These are phyloP conservation scores for Apodemia hepburni DNA, from an alignment of 2,888 invertebrate genomes.

Conservation along the genomic window DNA sequence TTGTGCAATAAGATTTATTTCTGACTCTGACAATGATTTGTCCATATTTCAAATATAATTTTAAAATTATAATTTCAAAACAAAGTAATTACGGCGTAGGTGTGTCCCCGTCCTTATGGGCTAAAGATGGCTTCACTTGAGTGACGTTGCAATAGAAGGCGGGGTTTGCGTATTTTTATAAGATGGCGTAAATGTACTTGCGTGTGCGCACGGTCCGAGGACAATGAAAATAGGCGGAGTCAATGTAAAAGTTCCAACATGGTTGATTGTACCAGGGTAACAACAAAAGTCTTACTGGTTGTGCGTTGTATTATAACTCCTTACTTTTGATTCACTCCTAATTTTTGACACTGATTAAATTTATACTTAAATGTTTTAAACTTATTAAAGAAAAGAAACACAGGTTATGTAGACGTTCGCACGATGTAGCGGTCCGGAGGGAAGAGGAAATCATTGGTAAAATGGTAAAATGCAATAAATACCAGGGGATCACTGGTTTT, in stretches of 20 bases:
- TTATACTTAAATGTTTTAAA: neutral
- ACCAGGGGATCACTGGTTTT: too few species aligned
- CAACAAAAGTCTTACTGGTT: neutral
- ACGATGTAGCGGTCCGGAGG: too few species aligned
- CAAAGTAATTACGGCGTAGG: too few species aligned
- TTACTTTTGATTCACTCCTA: neutral
- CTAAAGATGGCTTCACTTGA: too few species aligned
- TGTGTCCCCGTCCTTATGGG: too few species aligned
- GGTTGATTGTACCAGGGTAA: neutral
- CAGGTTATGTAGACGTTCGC: too few species aligned
- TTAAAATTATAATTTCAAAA: neutral
- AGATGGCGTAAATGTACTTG: neutral
- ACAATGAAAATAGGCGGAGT: neutral
- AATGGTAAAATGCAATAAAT: too few species aligned
- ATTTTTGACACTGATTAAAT: neutral
- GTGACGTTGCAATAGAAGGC: too few species aligned
- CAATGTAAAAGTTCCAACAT: neutral
- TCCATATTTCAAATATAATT: neutral
- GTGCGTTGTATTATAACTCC: neutral
- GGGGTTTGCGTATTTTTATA: neutral
- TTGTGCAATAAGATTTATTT: neutral
- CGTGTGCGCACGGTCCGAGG: neutral
- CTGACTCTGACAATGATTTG: neutral
- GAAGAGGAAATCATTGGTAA: too few species aligned
- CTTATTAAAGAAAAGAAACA: too few species aligned